Base-by-base conservation (phyloP, 1,140 invertebrate genomes). In the Bactericera cockerelli region DNA sequence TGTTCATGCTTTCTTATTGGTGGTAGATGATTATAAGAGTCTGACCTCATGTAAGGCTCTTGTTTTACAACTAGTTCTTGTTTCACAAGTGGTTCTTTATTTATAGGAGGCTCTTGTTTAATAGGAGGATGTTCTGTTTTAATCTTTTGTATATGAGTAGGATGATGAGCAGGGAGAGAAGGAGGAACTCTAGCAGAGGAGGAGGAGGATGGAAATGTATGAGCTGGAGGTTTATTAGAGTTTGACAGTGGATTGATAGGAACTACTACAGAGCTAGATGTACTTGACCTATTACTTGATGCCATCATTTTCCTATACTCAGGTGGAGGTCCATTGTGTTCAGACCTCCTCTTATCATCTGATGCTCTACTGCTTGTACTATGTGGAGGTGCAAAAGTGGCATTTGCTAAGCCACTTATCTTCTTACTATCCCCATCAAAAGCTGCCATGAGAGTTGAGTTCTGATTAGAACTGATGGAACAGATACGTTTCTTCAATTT, bases 401-500 rank as follows among this genome's bases (percentile, higher is more conserved):
- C 59, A 56, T 36, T 28, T 31, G 33, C 24, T 21, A 25, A 26
- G 26, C 38, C 39, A 39, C 36, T 59, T 21, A 25, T 59, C 36
- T 33, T 26, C 25, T 24, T 59, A 33, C 36, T 19, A 22, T 39
- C 33, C 4, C 14, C 36, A 39, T 38, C 31, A 38, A 2, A 56
- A 11, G 22, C 31, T 2, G 57, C 49, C 10, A 60, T 25, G 21
- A 58, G 24, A n/a, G 36, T 74, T 13, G 73, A 70, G 63, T 71
- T 74, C 62, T 75, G 73, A 61, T 71, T 75, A 42, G 67, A 72
- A 13, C 74, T 74, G 60, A 82, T 79, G 53, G 81, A 84, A 75
- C 84, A 83, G 62, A 94, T 90, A 70, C 91, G 93, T 65, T 83
- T 81, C 68, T 92, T 93, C 8, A 95, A 75, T 58, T 87, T 78